Percentiles rank a stretch among this genome's conserved stretches.
Evolutionary conservation across 92 coral and sea anemone species (phyloP).

Genomic region (Palythoa heliodiscus): DNA sequence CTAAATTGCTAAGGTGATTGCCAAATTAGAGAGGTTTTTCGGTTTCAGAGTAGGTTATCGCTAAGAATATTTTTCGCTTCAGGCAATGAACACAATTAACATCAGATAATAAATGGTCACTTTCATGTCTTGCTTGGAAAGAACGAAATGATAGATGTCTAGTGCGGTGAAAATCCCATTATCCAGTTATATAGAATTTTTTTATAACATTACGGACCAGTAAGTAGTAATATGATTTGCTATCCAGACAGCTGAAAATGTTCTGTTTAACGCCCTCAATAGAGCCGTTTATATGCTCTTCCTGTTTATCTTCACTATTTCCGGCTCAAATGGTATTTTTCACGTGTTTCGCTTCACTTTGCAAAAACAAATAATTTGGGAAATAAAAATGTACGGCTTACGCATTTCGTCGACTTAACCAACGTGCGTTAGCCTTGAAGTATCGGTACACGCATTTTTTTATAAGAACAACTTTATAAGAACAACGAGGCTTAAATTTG

Average conservation of each 20-base stretch:
- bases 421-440: no score
- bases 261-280: not conserved
- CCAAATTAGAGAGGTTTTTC: not conserved
- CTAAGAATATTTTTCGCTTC: not conserved
- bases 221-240: not conserved
- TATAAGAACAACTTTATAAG: no score
- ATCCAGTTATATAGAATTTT: not conserved
- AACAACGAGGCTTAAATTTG: no score
- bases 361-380: not conserved
- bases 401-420: no score
- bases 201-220: not conserved
- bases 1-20: conserved; percentile 21
- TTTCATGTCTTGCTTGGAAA: conserved; percentile 14
- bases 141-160: not conserved
- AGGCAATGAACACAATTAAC: not conserved
- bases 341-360: not conserved
- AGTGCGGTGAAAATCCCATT: not conserved
- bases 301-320: conserved; percentile 17
- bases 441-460: no score
- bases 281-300: not conserved
- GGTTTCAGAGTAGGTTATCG: not conserved
- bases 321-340: not conserved
- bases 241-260: not conserved
- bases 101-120: not conserved
- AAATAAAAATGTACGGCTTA: no score